Conservation (phyloP, 2,113 vertebrate species). For the Psilopogon haemacephalus region DNA sequence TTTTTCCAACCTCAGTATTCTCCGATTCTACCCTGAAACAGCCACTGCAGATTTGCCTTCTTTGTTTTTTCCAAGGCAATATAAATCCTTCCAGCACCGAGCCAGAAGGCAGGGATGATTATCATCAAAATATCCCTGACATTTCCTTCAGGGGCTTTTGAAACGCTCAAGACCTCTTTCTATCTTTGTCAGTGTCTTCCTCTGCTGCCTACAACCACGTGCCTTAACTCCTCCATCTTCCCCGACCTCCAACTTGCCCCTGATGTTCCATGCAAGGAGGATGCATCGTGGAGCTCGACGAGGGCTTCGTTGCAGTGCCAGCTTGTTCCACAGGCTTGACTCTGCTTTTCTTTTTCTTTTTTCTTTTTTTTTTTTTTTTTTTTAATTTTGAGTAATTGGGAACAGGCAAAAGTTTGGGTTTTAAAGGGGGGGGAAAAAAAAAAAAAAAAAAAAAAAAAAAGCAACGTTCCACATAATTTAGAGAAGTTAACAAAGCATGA, state of each 20-base stretch:
- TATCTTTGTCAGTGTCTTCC: slow-evolving; percentile 44
- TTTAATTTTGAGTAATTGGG: not conserved
- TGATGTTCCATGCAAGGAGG: not conserved
- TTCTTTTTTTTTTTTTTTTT: not conserved
- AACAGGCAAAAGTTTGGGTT: slow-evolving; percentile 26
- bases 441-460: not conserved
- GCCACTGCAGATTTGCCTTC: not conserved
- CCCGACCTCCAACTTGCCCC: not conserved
- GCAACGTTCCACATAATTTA: not conserved
- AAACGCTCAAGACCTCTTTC: slow-evolving; percentile 39
- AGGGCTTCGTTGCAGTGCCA: not conserved
- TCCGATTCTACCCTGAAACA: no score
- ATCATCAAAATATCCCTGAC: slow-evolving; percentile 25
- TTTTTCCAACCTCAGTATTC: no score
- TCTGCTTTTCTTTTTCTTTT: not conserved
- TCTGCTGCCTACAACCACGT: slow-evolving; percentile 19
- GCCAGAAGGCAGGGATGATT: slow-evolving; percentile 38
- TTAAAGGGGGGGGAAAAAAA: not conserved
- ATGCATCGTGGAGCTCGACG: not conserved
- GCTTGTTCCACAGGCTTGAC: not conserved
- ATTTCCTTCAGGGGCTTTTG: slow-evolving; percentile 27
- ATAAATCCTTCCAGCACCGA: not conserved
- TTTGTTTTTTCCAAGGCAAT: not conserved
- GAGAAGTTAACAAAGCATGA: slow-evolving; percentile 40
- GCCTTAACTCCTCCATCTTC: slow-evolving; percentile 51